Evolutionary conservation across 2,113 vertebrate genomes (phyloP).

Genomic region (Agapornis roseicollis): DNA sequence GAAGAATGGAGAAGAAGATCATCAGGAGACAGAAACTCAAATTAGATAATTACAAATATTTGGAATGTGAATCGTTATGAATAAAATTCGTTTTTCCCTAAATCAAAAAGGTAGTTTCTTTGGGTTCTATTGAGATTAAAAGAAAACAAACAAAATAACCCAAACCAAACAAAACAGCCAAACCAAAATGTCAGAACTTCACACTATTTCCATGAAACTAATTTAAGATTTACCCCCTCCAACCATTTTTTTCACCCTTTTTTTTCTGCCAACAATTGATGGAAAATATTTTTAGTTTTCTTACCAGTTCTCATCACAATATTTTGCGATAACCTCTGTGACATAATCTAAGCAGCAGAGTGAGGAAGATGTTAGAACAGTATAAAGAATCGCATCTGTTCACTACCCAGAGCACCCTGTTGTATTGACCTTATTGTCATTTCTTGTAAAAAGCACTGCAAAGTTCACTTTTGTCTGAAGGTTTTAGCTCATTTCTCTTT

Average conservation of each 20-base stretch:
- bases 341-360: not conserved
- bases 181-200: not conserved
- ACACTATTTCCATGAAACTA: not conserved
- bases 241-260: not conserved
- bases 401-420: not conserved
- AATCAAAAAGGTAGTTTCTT: not conserved
- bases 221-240: rapidly evolving
- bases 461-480: not conserved
- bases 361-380: not conserved
- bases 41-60: not conserved
- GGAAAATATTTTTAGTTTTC: not conserved
- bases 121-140: not conserved
- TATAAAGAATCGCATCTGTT: not conserved
- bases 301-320: not conserved
- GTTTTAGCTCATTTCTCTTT: not conserved
- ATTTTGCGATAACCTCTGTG: not conserved
- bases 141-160: too few species aligned
- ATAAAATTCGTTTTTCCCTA: not conserved
- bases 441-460: not conserved
- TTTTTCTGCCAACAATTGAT: not conserved
- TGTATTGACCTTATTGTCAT: not conserved
- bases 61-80: not conserved
- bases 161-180: not conserved
- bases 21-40: not conserved
- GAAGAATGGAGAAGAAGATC: not conserved